Percentiles rank a stretch among this genome's conserved stretches.
phyloP scores from a whole-genome alignment of 1,140 invertebrate species.

The Bombus huntii region DNA sequence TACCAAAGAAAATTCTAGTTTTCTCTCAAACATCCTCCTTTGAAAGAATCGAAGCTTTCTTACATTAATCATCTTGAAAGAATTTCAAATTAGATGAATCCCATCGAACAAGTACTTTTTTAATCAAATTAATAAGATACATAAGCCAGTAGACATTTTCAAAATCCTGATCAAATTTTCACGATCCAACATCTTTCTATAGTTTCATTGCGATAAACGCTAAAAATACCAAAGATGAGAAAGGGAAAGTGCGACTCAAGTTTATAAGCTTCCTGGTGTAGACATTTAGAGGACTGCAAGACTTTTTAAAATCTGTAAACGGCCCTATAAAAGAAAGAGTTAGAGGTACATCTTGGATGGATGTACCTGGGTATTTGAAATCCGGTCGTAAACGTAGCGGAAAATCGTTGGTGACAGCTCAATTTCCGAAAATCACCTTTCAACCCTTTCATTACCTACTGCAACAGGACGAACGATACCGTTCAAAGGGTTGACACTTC shows the following conservation, averaged over 20 bases:
- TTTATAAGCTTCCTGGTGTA: background rate
- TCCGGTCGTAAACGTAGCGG: conserved; percentile 53
- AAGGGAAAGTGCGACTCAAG: background rate
- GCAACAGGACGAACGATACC: background rate
- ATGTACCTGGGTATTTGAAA: conserved; percentile 36
- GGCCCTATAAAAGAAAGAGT: background rate
- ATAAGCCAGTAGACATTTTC: too few species aligned
- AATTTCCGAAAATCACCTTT: conserved; percentile 61
- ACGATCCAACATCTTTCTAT: background rate
- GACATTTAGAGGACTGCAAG: conserved; percentile 30
- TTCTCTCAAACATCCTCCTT: background rate
- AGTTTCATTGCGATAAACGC: background rate
- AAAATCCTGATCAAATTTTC: too few species aligned
- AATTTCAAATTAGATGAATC: background rate
- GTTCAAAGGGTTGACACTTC: background rate
- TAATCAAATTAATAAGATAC: too few species aligned
- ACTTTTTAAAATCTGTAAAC: conserved; percentile 39
- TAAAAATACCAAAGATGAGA: too few species aligned
- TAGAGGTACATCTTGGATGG: background rate
- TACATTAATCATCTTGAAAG: background rate
- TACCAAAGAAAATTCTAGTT: background rate
- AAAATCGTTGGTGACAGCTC: conserved; percentile 48
- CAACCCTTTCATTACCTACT: conserved; percentile 67
- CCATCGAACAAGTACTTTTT: background rate
- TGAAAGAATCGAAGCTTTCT: too few species aligned